A percentile compares a stretch with the other conserved stretches of the same genome.
Conservation (phyloP, 2,888 invertebrate genomes). For the Ormia ochracea region DNA sequence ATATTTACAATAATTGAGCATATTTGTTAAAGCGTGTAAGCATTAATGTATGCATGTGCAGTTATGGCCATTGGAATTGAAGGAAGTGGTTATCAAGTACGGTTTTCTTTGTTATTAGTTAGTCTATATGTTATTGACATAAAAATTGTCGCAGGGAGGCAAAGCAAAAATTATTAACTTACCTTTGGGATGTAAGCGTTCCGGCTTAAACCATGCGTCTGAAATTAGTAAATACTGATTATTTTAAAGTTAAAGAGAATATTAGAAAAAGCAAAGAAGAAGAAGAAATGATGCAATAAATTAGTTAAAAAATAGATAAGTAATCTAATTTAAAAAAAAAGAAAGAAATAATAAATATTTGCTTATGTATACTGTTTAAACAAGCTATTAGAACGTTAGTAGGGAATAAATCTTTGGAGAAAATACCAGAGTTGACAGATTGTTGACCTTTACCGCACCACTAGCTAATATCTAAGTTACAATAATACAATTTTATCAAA, state of each 20-base stretch:
- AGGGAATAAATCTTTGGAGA: too few species aligned
- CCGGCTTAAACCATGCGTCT: slow-evolving; percentile 96
- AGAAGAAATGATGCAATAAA: slow-evolving; percentile 15
- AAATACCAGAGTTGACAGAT: too few species aligned
- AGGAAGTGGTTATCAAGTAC: too few species aligned
- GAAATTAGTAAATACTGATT: slow-evolving; percentile 78
- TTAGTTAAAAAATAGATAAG: slow-evolving; percentile 9
- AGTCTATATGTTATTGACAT: background rate
- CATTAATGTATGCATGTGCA: too few species aligned
- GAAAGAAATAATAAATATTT: background rate
- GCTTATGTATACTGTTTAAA: slow-evolving; percentile 7
- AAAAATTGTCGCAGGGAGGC: slow-evolving; percentile 9
- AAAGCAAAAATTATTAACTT: slow-evolving; percentile 77
- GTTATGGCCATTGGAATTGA: too few species aligned
- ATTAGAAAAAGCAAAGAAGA: slow-evolving; percentile 41
- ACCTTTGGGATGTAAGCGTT: slow-evolving; percentile 94
- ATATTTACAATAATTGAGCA: too few species aligned
- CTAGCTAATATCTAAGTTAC: too few species aligned
- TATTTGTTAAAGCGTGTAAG: too few species aligned
- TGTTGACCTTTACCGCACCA: too few species aligned
- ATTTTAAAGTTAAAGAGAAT: slow-evolving; percentile 65
- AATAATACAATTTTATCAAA: too few species aligned
- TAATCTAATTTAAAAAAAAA: background rate
- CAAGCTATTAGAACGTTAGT: slow-evolving; percentile 36
- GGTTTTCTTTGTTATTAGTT: background rate